Evolutionary conservation across 2,797 vertebrate genomes (phyloP), one percentile per base, ranked within the genome.

Genomic region (Spheniscus humboldti): DNA sequence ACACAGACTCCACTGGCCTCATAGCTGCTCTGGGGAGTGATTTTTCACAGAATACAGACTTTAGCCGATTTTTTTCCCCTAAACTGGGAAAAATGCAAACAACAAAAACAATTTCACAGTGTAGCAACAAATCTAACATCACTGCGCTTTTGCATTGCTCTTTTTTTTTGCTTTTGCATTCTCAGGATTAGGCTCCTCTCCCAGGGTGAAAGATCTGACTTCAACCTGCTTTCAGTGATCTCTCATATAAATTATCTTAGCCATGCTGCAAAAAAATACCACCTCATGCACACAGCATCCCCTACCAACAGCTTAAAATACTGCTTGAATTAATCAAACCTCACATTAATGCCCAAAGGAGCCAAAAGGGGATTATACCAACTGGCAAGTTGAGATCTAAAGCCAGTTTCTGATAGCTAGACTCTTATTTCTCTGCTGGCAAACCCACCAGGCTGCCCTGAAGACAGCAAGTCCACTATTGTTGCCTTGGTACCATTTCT

Each of bases 11-110:
- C 77, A 18, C 74, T 73, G 83, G 56, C 59, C 93, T 92, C 86
- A 88, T 69, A 43, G 86, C 71, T 94, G 92, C 81, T 83, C 87
- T 94, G 78, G 41, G 78, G 64, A 92, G 37, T 48, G 39, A 67
- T 83, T 94, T 95, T 74, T 83, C 95, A 88, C 68, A 91, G 81
- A 94, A 87, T 22, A 87, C 27, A 91, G 67, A 86, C 56, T 91
- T 82, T 52, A 79, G 86, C 30, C 3, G 23, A 47, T 41, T 62
- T 69, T 86, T 16, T 10, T 4, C 60, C 83, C 68, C 91, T 82
- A 86, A 90, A 91, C 66, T 81, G 35, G 43, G 85, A 79, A 95
- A 91, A 90, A 91, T 22, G 41, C 57, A 94, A 90, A 88, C 67
- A 89, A 87, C 77, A 91, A 60, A 82, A 92, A 41, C 37, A 83